Conservation (phyloP, 2,888 invertebrate species). For the Bursaphelenchus okinawaensis region DNA sequence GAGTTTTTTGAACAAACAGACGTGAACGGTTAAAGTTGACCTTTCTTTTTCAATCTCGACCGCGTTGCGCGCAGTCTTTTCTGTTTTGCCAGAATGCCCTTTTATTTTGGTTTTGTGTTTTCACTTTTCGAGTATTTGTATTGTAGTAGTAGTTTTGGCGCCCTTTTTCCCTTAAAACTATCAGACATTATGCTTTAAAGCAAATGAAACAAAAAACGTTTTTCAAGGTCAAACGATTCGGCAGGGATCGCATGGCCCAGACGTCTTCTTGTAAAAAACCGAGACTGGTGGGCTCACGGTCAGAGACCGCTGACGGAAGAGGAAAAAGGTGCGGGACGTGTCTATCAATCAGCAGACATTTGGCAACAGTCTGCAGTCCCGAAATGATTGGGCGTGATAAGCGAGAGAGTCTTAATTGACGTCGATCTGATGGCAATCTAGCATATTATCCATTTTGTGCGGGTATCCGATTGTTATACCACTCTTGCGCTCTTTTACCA, state of each 20-base stretch:
- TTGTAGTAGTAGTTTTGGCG: not conserved
- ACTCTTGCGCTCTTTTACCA: too few species aligned
- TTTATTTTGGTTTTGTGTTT: not conserved
- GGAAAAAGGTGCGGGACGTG: not conserved
- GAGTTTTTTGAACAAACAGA: not conserved
- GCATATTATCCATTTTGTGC: too few species aligned
- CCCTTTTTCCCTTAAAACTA: not conserved
- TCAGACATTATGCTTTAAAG: not conserved
- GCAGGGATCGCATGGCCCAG: not conserved
- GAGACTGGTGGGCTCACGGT: not conserved
- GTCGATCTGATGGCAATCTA: too few species aligned
- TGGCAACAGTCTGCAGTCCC: not conserved
- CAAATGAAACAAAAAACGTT: not conserved
- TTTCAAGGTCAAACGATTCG: not conserved
- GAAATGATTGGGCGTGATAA: not conserved
- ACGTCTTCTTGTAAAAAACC: not conserved
- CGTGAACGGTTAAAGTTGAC: not conserved
- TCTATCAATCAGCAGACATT: not conserved
- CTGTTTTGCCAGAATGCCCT: not conserved
- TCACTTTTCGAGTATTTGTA: not conserved
- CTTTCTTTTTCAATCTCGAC: not conserved
- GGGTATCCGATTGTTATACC: too few species aligned
- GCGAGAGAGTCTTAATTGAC: too few species aligned
- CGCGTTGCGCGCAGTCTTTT: not conserved
- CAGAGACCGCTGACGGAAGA: not conserved